A percentile compares a stretch with the other conserved stretches of the same genome.
These are phyloP conservation scores for Pogonomyrmex californicus DNA, from an alignment of 1,140 invertebrate species.

Conservation along the genomic window DNA sequence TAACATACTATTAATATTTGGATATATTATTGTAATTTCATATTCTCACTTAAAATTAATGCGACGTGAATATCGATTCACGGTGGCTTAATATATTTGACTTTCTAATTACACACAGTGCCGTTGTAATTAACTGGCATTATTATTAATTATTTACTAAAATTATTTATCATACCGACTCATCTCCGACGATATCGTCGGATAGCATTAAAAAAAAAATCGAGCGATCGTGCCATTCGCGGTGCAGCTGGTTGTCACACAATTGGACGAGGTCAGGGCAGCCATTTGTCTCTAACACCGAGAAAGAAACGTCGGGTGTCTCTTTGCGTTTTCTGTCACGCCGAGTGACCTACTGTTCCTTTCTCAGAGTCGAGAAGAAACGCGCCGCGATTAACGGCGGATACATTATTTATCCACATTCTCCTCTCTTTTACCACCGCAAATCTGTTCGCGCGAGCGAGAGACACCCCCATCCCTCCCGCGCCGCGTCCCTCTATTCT, in stretches of 20 bases:
- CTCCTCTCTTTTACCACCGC: constrained; percentile 24
- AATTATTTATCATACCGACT: background rate
- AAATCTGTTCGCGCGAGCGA: constrained; percentile 6
- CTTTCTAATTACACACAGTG: constrained; percentile 5
- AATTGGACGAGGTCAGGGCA: constrained; percentile 68
- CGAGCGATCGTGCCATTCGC: background rate
- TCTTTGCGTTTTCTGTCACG: constrained; percentile 43
- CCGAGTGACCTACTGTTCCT: constrained; percentile 68
- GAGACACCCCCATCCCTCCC: constrained; percentile 1
- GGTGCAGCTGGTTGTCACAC: background rate
- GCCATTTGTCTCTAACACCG: constrained; percentile 44
- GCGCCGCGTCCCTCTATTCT: background rate
- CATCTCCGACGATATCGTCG: background rate
- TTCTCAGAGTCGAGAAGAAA: constrained; percentile 45
- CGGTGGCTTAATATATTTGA: background rate
- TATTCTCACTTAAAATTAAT: background rate
- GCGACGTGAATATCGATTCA: background rate
- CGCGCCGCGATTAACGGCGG: constrained; percentile 13
- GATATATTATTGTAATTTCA: background rate
- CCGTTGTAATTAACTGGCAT: background rate
- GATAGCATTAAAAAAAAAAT: background rate
- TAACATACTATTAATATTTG: constrained; percentile 2
- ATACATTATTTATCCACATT: constrained; percentile 58
- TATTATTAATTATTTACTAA: constrained; percentile 3
- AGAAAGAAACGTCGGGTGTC: constrained; percentile 47